These are phyloP conservation scores for Dreissena rostriformis DNA, from an alignment of 1,140 invertebrate genomes.

Conservation along the genomic window DNA sequence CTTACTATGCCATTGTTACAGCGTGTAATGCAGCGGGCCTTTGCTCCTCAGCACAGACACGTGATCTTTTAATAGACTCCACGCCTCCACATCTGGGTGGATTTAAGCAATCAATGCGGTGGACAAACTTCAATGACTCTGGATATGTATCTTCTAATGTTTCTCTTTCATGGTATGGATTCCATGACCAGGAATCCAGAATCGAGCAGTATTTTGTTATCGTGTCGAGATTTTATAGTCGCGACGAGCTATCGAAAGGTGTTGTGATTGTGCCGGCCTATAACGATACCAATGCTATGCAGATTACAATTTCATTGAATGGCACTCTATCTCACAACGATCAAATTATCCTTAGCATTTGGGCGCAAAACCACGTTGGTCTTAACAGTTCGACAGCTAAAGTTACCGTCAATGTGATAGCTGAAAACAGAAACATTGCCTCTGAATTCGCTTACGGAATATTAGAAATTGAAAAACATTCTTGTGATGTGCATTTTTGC, in stretches of 20 bases:
- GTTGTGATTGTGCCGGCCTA: background rate
- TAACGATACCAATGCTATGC: slow-evolving; percentile 10
- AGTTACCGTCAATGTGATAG: slow-evolving; percentile 41
- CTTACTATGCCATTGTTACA: slow-evolving; percentile 59
- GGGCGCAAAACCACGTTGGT: slow-evolving; percentile 55
- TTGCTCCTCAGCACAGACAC: slow-evolving; percentile 51
- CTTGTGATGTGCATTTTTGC: slow-evolving; percentile 61
- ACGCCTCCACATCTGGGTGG: slow-evolving; percentile 62
- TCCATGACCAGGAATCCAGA: slow-evolving; percentile 62
- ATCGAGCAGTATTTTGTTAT: slow-evolving; percentile 46
- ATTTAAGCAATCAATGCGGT: slow-evolving; percentile 55
- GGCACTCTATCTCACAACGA: too few species aligned
- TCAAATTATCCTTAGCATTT: too few species aligned
- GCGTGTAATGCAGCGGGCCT: slow-evolving; percentile 67
- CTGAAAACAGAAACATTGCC: too few species aligned
- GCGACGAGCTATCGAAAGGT: slow-evolving; percentile 51
- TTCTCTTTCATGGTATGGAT: slow-evolving; percentile 56
- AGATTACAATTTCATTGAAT: slow-evolving; percentile 4
- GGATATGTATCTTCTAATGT: background rate
- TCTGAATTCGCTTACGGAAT: too few species aligned
- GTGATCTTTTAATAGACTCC: slow-evolving; percentile 55
- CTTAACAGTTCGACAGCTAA: slow-evolving; percentile 38
- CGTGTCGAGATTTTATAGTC: slow-evolving; percentile 55
- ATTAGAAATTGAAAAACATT: slow-evolving; percentile 56
- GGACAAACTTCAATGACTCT: slow-evolving; percentile 1